phyloP scores from a whole-genome alignment of 2,797 vertebrate species.

The Ficedula albicollis region DNA sequence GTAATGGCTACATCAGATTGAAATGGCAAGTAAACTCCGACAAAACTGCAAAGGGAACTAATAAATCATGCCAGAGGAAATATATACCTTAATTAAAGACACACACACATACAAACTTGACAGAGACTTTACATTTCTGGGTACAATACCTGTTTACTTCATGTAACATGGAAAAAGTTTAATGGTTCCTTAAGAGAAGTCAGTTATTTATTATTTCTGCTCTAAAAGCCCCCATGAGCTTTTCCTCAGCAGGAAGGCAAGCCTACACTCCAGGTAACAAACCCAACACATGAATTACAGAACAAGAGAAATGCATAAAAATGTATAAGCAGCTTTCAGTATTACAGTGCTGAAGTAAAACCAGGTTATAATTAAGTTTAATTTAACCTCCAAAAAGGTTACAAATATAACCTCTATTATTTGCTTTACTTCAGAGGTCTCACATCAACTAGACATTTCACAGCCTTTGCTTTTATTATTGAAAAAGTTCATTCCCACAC shows the following conservation, averaged over 20 bases:
- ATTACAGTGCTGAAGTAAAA: background rate
- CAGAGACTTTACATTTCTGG: background rate
- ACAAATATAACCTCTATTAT: background rate
- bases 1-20: constrained; percentile 12
- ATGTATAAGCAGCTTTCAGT: background rate
- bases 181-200: background rate
- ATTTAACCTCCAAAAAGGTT: background rate
- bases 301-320: background rate
- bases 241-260: background rate
- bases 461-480: background rate
- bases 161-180: background rate
- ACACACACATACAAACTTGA: background rate
- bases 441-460: background rate
- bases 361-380: background rate
- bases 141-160: constrained; percentile 15
- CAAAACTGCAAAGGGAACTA: constrained; percentile 19
- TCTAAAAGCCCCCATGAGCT: background rate
- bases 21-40: constrained; percentile 18
- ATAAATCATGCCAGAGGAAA: constrained; percentile 38
- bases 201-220: constrained; percentile 31
- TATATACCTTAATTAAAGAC: background rate
- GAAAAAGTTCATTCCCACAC: background rate
- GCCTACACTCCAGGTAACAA: background rate
- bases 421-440: background rate
- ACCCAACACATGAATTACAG: background rate